phyloP scores from a whole-genome alignment of 1,140 invertebrate genomes.

The Drosophila neocordata region DNA sequence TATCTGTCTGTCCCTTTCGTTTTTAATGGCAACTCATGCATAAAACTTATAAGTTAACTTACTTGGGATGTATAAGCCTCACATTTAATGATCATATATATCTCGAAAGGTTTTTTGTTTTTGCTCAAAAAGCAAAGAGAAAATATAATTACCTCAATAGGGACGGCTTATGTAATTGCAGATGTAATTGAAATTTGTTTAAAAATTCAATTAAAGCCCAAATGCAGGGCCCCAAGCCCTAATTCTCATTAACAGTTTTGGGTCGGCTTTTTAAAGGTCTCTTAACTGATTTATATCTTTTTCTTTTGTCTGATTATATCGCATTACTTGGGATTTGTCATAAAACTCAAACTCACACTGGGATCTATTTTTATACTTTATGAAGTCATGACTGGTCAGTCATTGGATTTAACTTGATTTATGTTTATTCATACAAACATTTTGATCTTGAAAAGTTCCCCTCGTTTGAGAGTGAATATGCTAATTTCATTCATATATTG shows the following conservation, averaged over 20 bases:
- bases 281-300: neutral
- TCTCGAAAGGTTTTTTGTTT: slow-evolving; percentile 46
- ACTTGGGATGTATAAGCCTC: slow-evolving; percentile 28
- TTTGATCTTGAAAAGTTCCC: slow-evolving; percentile 9
- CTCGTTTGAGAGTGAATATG: neutral
- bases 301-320: too few relatives aligned
- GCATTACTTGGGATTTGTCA: neutral
- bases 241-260: neutral
- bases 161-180: slow-evolving; percentile 40
- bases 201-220: slow-evolving; percentile 29
- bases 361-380: neutral
- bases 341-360: slow-evolving; percentile 22
- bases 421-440: slow-evolving; percentile 8
- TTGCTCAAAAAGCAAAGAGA: slow-evolving; percentile 46
- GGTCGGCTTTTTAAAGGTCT: slow-evolving; percentile 12
- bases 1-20: slow-evolving; percentile 40
- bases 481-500: neutral
- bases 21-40: slow-evolving; percentile 60
- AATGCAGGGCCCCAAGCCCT: slow-evolving; percentile 4
- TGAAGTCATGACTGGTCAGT: neutral
- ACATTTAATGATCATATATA: slow-evolving; percentile 70
- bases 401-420: slow-evolving; percentile 18
- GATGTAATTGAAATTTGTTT: slow-evolving; percentile 47
- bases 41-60: slow-evolving; percentile 31
- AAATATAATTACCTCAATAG: slow-evolving; percentile 53